These are phyloP conservation scores for Agrotis clavis DNA, from an alignment of 2,888 invertebrate species.

Conservation along the genomic window DNA sequence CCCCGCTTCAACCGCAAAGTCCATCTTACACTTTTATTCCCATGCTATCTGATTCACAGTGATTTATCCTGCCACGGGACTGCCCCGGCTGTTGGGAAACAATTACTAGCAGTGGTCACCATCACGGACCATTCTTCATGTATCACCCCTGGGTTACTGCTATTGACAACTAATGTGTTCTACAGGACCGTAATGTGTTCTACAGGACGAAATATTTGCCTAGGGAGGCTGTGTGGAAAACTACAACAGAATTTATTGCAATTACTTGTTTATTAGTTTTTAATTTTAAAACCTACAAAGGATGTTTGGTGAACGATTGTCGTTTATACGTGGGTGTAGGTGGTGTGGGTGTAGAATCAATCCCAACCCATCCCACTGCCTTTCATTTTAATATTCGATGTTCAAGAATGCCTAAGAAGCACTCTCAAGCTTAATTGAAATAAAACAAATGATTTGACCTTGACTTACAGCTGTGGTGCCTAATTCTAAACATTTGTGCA, in stretches of 20 bases:
- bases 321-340: no score
- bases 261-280: no score
- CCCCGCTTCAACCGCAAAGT: conserved; percentile 8
- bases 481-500: no score
- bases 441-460: no score
- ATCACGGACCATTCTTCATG: conserved; percentile 54
- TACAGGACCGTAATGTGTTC: conserved; percentile 8
- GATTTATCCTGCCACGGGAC: conserved; percentile 72
- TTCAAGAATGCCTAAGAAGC: no score
- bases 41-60: conserved; percentile 82
- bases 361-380: no score
- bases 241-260: not conserved
- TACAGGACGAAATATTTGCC: conserved; percentile 6
- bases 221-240: not conserved
- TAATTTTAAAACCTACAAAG: no score
- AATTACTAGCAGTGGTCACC: conserved; percentile 75
- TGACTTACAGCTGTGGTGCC: no score
- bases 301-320: no score
- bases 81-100: conserved; percentile 77
- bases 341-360: no score
- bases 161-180: conserved; percentile 29
- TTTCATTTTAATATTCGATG: no score
- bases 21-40: conserved; percentile 76
- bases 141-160: conserved; percentile 32
- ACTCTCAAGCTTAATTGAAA: no score